Percentiles rank a stretch among this genome's conserved stretches.
Conservation (phyloP, 2,797 vertebrate species). For the Chaenodraco wilsoni region DNA sequence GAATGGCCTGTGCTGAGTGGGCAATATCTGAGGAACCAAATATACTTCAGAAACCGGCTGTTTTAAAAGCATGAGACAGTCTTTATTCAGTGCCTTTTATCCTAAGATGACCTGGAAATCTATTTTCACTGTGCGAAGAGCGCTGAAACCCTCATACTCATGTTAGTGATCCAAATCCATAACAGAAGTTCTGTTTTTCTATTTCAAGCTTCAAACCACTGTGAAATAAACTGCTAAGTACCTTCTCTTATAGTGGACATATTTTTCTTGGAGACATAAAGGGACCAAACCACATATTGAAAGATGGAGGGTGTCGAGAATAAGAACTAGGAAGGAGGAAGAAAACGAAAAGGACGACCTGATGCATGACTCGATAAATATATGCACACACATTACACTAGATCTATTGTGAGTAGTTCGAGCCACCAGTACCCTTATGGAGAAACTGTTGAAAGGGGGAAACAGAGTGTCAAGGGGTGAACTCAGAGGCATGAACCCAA, state of each 20-base stretch:
- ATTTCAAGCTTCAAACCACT: not conserved
- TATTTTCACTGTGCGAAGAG: not conserved
- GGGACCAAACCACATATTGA: not conserved
- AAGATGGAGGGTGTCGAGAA: not conserved
- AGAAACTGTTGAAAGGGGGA: too few relatives aligned
- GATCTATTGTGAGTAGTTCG: too few relatives aligned
- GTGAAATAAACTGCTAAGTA: not conserved
- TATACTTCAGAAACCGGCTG: not conserved
- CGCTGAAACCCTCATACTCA: conserved; percentile 5
- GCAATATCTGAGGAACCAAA: conserved; percentile 34
- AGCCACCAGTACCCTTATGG: too few relatives aligned
- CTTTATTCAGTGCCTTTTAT: conserved; percentile 28
- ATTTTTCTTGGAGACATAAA: not conserved
- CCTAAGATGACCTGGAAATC: conserved; percentile 15
- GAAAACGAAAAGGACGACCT: too few relatives aligned
- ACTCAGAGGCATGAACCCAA: too few relatives aligned
- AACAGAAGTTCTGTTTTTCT: not conserved
- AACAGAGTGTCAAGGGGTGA: too few relatives aligned
- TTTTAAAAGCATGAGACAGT: conserved; percentile 27
- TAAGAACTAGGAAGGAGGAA: too few relatives aligned
- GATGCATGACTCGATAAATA: too few relatives aligned
- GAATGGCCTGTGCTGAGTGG: conserved; percentile 42
- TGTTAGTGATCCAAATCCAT: not conserved
- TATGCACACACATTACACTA: too few relatives aligned
- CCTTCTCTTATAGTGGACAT: not conserved